Evolutionary conservation across 2,888 invertebrate genomes (phyloP).

Genomic region (Acronicta leporina): DNA sequence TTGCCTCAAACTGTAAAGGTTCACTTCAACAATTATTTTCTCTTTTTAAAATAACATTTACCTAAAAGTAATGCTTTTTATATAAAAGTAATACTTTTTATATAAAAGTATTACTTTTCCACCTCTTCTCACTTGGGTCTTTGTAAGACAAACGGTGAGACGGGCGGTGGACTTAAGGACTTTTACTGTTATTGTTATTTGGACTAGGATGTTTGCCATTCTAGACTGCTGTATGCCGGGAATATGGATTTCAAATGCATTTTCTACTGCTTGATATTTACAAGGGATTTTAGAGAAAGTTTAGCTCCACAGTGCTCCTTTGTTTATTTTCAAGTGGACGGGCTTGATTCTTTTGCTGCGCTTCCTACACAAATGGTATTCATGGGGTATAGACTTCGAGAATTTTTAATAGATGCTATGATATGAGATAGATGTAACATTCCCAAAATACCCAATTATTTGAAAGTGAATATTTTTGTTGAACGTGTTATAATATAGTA

Average conservation of each 20-base stretch:
- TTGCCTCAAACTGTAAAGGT: too few species aligned
- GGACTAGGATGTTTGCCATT: conserved; percentile 59
- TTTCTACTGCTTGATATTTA: conserved; percentile 54
- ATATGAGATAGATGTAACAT: too few species aligned
- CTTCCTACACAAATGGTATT: conserved; percentile 28
- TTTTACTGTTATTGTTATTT: conserved; percentile 69
- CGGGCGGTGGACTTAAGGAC: conserved; percentile 58
- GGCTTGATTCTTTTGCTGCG: conserved; percentile 27
- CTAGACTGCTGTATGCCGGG: conserved; percentile 49
- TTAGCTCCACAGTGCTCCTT: conserved; percentile 24
- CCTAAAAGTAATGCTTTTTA: too few species aligned
- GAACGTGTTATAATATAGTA: too few species aligned
- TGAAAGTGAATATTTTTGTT: too few species aligned
- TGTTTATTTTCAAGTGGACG: conserved; percentile 13
- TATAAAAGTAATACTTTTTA: too few species aligned
- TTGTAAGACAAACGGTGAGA: conserved; percentile 51
- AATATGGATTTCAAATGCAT: conserved; percentile 62
- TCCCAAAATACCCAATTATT: too few species aligned
- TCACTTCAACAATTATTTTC: too few species aligned
- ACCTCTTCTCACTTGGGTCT: conserved; percentile 37
- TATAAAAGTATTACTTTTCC: neutral
- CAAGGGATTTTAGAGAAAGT: conserved; percentile 51
- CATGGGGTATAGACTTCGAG: conserved; percentile 17
- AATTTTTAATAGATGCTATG: too few species aligned
- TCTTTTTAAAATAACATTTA: neutral